A percentile compares a stretch with the other conserved stretches of the same genome.
Conservation (phyloP, 92 coral and sea anemone species). For the Blastomussa wellsi region DNA sequence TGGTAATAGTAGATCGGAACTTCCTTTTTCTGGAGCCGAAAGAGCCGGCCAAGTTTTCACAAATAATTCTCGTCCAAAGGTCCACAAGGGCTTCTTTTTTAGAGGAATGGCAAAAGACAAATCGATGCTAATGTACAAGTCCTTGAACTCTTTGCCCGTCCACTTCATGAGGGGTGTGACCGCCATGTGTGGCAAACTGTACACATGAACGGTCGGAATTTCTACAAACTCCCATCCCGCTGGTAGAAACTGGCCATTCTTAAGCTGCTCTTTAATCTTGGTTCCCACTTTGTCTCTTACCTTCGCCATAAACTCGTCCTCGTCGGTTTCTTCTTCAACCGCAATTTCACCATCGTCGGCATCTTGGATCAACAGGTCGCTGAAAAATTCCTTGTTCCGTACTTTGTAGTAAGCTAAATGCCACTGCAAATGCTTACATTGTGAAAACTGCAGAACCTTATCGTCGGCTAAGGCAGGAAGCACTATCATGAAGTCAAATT, state of each 20-base stretch:
- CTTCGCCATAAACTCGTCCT: slow-evolving; percentile 29
- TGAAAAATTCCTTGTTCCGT: slow-evolving; percentile 19
- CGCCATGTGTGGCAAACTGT: slow-evolving; percentile 26
- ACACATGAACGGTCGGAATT: slow-evolving; percentile 1
- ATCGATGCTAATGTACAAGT: slow-evolving; percentile 35
- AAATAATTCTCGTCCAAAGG: slow-evolving; percentile 14
- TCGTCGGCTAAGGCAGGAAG: slow-evolving; percentile 20
- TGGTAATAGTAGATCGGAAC: neutral
- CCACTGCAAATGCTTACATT: slow-evolving; percentile 12
- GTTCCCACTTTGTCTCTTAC: slow-evolving; percentile 13
- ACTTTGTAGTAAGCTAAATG: slow-evolving; percentile 13
- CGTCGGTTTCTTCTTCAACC: slow-evolving; percentile 9
- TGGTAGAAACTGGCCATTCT: slow-evolving; percentile 17
- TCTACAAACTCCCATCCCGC: slow-evolving; percentile 26
- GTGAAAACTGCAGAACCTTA: slow-evolving; percentile 18
- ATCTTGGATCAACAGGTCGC: slow-evolving; percentile 8
- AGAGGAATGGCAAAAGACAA: slow-evolving; percentile 34
- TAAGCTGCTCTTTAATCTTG: slow-evolving; percentile 15
- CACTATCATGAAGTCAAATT: slow-evolving; percentile 61
- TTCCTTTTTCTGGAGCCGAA: slow-evolving; percentile 1
- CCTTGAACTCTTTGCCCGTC: slow-evolving; percentile 29
- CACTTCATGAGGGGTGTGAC: slow-evolving; percentile 27
- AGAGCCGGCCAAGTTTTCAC: too few relatives aligned
- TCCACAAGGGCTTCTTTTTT: slow-evolving; percentile 8
- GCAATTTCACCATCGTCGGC: slow-evolving; percentile 10